Evolutionary conservation across 2,113 vertebrate species (phyloP).

Genomic region (Mesembrinibis cayennensis): DNA sequence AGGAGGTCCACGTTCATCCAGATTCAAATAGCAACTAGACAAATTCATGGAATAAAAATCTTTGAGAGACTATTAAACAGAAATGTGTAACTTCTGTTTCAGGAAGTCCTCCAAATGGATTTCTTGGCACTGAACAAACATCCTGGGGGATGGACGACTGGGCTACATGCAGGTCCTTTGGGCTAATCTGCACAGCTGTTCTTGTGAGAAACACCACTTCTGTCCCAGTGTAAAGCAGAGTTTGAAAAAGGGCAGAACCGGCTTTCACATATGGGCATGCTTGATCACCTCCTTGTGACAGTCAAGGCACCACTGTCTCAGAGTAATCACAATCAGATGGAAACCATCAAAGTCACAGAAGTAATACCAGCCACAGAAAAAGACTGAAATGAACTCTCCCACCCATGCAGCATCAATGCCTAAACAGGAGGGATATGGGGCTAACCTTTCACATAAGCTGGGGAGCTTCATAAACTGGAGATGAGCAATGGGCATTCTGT

Average conservation of each 20-base stretch:
- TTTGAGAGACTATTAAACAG: neutral
- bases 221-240: neutral
- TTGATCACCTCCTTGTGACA: neutral
- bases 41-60: neutral
- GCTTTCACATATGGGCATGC: neutral
- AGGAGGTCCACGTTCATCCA: neutral
- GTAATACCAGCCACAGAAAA: neutral
- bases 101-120: neutral
- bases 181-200: neutral
- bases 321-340: neutral
- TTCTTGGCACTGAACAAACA: neutral
- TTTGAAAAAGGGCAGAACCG: neutral
- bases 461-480: neutral
- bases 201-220: neutral
- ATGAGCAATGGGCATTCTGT: neutral
- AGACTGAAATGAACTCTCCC: neutral
- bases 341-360: neutral
- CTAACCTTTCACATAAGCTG: neutral
- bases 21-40: neutral
- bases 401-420: neutral
- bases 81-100: neutral
- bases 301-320: neutral
- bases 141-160: neutral
- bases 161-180: neutral
- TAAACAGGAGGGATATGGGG: neutral